phyloP scores from a whole-genome alignment of 2,797 vertebrate genomes.

The Helostoma temminkii region DNA sequence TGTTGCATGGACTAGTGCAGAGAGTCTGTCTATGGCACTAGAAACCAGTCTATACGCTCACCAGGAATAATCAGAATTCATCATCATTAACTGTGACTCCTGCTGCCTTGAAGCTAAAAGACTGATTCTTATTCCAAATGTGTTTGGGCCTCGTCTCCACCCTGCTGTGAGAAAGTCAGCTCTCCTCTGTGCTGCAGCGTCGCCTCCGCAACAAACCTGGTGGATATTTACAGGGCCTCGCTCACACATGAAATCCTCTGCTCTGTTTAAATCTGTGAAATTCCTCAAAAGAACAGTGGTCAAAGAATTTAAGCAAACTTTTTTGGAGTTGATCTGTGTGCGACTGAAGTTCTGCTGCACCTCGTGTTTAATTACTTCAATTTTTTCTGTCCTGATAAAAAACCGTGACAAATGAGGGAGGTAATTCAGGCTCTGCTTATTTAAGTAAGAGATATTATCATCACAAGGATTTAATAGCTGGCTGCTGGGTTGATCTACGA shows the following conservation, averaged over 20 bases:
- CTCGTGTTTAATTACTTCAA: constrained; percentile 29
- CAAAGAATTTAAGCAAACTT: not conserved
- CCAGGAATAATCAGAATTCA: not conserved
- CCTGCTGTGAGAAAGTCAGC: not conserved
- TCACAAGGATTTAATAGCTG: constrained; percentile 25
- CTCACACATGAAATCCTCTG: too few relatives aligned
- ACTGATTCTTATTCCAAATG: not conserved
- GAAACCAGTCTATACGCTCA: not conserved
- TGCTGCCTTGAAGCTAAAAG: not conserved
- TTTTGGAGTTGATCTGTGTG: too few relatives aligned
- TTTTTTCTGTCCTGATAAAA: constrained; percentile 39
- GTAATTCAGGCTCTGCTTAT: constrained; percentile 35
- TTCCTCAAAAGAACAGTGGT: not conserved
- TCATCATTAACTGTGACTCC: not conserved
- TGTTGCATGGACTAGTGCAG: constrained; percentile 23
- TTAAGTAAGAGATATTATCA: constrained; percentile 48
- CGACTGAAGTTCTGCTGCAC: not conserved
- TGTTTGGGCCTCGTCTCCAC: not conserved
- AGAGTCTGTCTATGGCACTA: not conserved
- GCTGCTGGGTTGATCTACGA: constrained; percentile 30
- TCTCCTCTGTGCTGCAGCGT: not conserved
- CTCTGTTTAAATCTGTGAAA: too few relatives aligned
- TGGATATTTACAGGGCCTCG: not conserved
- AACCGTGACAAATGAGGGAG: constrained; percentile 34
- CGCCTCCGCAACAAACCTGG: not conserved